These are phyloP conservation scores for Propsilocerus akamusi DNA, from an alignment of 1,140 invertebrate species.

Conservation along the genomic window DNA sequence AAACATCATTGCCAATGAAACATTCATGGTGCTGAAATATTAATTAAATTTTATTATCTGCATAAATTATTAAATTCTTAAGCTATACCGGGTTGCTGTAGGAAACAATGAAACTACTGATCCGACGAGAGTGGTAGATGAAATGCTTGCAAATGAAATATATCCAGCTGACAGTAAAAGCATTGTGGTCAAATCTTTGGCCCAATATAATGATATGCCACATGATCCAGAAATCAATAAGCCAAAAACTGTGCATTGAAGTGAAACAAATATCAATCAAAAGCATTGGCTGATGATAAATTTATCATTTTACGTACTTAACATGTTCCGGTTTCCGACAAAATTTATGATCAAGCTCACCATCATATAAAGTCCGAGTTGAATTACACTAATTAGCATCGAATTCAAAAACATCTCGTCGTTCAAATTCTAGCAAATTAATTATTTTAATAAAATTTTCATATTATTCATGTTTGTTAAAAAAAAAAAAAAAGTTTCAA, in stretches of 20 bases:
- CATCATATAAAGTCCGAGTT: constrained; percentile 27
- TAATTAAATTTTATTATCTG: constrained; percentile 1
- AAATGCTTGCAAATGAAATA: constrained; percentile 15
- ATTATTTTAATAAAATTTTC: too few relatives aligned
- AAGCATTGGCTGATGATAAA: constrained; percentile 5
- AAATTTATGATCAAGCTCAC: constrained; percentile 25
- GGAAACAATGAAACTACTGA: constrained; percentile 18
- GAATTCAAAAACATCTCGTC: constrained; percentile 33
- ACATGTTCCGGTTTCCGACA: constrained; percentile 28
- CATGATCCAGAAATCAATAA: constrained; percentile 19
- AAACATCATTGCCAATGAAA: constrained; percentile 10
- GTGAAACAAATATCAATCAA: not conserved
- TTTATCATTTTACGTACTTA: constrained; percentile 17
- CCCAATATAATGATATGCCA: constrained; percentile 24
- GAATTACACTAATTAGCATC: constrained; percentile 28
- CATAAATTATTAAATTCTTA: not conserved
- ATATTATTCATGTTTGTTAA: too few relatives aligned
- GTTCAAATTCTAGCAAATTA: constrained; percentile 17
- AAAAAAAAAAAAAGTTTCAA: not conserved
- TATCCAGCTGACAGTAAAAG: constrained; percentile 16
- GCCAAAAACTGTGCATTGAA: constrained; percentile 16
- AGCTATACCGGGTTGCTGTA: constrained; percentile 16
- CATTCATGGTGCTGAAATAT: not conserved
- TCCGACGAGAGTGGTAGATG: constrained; percentile 17
- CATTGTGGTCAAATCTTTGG: constrained; percentile 23